Conservation (phyloP, 2,113 vertebrate genomes). For the Callithrix jacchus region DNA sequence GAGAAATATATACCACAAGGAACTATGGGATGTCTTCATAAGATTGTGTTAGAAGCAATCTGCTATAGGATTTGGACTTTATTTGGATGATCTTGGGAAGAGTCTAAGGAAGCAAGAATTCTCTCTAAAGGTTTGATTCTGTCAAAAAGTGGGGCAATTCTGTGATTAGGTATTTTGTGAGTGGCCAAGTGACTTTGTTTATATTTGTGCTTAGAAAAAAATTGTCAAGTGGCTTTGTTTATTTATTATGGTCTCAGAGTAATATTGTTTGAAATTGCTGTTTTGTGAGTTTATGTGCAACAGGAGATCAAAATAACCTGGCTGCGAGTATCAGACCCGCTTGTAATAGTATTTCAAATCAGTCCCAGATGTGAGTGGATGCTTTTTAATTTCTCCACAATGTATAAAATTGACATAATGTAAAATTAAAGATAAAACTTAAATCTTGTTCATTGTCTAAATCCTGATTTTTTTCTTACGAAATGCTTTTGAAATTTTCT, state of each 20-base stretch:
- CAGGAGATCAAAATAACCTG: neutral
- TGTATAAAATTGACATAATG: neutral
- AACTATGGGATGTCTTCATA: neutral
- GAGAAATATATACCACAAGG: neutral
- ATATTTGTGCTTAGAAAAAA: neutral
- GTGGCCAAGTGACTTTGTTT: neutral
- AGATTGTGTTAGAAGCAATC: neutral
- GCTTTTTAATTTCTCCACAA: neutral
- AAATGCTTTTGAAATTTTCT: neutral
- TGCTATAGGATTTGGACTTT: neutral
- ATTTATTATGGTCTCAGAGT: neutral
- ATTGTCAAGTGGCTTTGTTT: neutral
- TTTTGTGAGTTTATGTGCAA: neutral
- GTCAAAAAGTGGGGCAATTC: neutral
- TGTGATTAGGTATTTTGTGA: neutral
- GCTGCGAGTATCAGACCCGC: neutral
- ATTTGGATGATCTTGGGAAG: neutral
- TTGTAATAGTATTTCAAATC: neutral
- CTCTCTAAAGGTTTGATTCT: neutral
- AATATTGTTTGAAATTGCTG: neutral
- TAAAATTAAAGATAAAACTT: slow-evolving; percentile 2
- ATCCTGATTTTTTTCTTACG: neutral
- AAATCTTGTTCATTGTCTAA: neutral
- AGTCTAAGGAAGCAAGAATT: neutral
- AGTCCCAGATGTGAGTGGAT: neutral